phyloP scores from a whole-genome alignment of 1,140 invertebrate genomes.

The Geopemphigus sp. region DNA sequence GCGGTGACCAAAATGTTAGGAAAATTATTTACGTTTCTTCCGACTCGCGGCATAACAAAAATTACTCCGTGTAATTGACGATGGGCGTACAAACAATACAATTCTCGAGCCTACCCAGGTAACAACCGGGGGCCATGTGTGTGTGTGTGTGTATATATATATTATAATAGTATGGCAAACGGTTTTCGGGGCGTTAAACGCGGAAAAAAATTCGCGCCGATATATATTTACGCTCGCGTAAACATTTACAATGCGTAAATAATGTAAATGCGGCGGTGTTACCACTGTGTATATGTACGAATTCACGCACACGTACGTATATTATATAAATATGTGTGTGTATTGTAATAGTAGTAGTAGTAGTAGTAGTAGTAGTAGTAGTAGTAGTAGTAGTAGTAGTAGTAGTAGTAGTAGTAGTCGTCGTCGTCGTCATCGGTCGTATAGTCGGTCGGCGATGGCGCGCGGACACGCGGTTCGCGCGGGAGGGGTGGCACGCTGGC shows the following conservation, averaged over 20 bases:
- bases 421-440: neutral
- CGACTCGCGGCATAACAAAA: no score
- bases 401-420: slow-evolving; percentile 8
- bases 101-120: no score
- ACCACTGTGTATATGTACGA: neutral
- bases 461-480: neutral
- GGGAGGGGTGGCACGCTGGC: neutral
- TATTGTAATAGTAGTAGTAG: no score
- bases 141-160: no score
- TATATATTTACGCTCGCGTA: slow-evolving; percentile 37
- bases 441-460: neutral
- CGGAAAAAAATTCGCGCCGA: neutral
- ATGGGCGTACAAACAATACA: no score
- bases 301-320: neutral
- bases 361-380: no score
- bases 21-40: no score
- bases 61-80: no score
- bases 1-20: no score
- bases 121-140: no score
- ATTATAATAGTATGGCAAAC: no score
- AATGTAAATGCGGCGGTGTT: slow-evolving; percentile 17
- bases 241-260: slow-evolving; percentile 45
- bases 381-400: no score
- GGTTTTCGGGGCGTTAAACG: neutral
- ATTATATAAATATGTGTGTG: neutral